Evolutionary conservation across 2,113 vertebrate genomes (phyloP).

Genomic region (Lasiurus borealis): DNA sequence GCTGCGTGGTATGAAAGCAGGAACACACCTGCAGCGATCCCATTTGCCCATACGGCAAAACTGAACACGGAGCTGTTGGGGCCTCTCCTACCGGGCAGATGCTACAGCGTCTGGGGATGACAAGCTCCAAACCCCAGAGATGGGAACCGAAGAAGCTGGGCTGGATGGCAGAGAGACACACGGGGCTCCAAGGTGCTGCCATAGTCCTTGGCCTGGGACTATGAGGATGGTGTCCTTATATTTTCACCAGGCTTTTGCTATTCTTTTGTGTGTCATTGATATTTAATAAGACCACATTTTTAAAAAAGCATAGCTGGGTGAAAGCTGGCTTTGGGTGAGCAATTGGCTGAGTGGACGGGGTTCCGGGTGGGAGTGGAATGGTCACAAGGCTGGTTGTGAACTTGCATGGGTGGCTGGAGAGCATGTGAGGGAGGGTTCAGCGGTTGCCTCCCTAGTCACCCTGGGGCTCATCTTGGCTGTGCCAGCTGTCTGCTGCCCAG

Average conservation of each 20-base stretch:
- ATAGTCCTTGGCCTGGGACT: no score
- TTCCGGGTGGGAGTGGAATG: not conserved
- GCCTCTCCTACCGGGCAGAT: not conserved
- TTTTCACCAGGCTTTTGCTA: not conserved
- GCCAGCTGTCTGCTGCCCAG: not conserved
- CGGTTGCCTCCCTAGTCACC: no score
- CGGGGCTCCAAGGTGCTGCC: not conserved
- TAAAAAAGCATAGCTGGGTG: not conserved
- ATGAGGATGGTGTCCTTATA: no score
- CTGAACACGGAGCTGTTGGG: fast-evolving
- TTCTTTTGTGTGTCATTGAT: not conserved
- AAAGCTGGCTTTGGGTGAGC: not conserved
- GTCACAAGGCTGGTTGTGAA: not conserved
- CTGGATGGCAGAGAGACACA: not conserved
- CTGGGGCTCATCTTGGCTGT: fast-evolving
- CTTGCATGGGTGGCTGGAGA: not conserved
- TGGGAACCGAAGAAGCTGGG: not conserved
- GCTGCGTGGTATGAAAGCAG: fast-evolving
- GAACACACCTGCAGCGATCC: not conserved
- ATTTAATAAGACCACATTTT: not conserved
- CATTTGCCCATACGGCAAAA: not conserved
- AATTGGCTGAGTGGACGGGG: not conserved
- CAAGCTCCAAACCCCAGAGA: not conserved
- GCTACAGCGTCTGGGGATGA: fast-evolving
- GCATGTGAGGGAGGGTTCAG: not conserved